Percentiles rank a stretch among this genome's conserved stretches.
phyloP scores from a whole-genome alignment of 1,140 invertebrate genomes.

The Drosophila nikananu region DNA sequence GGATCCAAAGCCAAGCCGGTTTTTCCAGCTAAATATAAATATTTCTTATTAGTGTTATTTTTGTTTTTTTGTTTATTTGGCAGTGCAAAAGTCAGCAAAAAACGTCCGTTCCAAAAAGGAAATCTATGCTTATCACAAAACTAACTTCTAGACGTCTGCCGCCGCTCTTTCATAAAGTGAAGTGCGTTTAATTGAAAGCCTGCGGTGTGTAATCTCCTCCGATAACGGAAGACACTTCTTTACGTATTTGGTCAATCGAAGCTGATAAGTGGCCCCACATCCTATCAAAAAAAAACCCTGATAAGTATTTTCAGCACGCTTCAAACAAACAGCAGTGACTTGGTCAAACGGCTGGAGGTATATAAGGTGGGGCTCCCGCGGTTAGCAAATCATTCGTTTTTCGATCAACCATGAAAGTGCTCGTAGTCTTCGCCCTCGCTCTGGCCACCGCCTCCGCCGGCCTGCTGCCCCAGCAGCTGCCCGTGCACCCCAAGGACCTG shows the following conservation, averaged over 20 bases:
- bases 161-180: conserved; percentile 9
- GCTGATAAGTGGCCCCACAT: conserved; percentile 28
- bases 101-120: conserved; percentile 7
- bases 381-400: conserved; percentile 54
- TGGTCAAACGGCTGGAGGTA: conserved; percentile 31
- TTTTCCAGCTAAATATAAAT: conserved; percentile 22
- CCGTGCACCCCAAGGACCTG: conserved; percentile 63
- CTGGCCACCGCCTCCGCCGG: conserved; percentile 71
- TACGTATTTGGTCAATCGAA: conserved; percentile 11
- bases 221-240: conserved; percentile 36
- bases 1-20: not conserved
- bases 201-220: conserved; percentile 40
- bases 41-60: not conserved
- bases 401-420: conserved; percentile 76
- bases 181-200: conserved; percentile 55
- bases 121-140: conserved; percentile 31
- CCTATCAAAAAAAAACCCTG: conserved; percentile 4
- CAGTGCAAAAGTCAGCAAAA: conserved; percentile 8
- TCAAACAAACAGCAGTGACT: conserved; percentile 34
- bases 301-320: conserved; percentile 23
- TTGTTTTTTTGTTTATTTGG: not conserved
- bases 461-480: conserved; percentile 43
- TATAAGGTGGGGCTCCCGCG: conserved; percentile 31
- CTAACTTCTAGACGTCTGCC: conserved; percentile 33
- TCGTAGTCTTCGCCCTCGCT: conserved; percentile 71